phyloP scores from a whole-genome alignment of 2,888 invertebrate species.

The Villa cingulata region DNA sequence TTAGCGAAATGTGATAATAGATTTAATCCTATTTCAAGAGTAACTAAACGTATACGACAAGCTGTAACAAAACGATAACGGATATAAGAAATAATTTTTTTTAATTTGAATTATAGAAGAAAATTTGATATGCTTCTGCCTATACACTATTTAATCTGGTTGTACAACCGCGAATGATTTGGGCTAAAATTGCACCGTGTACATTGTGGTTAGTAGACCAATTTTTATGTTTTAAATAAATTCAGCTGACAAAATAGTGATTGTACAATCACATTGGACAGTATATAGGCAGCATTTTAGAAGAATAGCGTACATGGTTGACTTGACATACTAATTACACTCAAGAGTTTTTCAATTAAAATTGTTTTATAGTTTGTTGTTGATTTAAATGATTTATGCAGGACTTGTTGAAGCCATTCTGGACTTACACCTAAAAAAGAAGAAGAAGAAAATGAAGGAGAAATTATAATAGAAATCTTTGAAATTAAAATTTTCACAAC shows the following conservation, averaged over 20 bases:
- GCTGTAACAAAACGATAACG: conserved; percentile 46
- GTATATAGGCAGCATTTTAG: no score
- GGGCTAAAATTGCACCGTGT: no score
- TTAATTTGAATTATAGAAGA: background rate
- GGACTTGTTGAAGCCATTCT: conserved; percentile 63
- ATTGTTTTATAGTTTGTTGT: conserved; percentile 64
- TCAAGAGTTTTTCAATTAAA: conserved; percentile 68
- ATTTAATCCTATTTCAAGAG: conserved; percentile 76
- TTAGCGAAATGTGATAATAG: conserved; percentile 56
- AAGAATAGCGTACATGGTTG: conserved; percentile 68
- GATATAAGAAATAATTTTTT: conserved; percentile 1
- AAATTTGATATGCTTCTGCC: no score
- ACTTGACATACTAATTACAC: conserved; percentile 70
- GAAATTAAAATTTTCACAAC: no score
- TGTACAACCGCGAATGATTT: no score
- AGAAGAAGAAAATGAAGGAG: no score
- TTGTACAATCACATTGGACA: no score
- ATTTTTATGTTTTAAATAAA: no score
- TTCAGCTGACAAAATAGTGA: no score
- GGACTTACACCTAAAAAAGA: conserved; percentile 59
- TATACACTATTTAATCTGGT: no score
- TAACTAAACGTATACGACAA: conserved; percentile 79
- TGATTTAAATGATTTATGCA: conserved; percentile 48
- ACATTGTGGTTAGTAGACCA: no score
- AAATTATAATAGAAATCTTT: no score